phyloP scores from a whole-genome alignment of 2,888 invertebrate genomes.

The Aelia acuminata region DNA sequence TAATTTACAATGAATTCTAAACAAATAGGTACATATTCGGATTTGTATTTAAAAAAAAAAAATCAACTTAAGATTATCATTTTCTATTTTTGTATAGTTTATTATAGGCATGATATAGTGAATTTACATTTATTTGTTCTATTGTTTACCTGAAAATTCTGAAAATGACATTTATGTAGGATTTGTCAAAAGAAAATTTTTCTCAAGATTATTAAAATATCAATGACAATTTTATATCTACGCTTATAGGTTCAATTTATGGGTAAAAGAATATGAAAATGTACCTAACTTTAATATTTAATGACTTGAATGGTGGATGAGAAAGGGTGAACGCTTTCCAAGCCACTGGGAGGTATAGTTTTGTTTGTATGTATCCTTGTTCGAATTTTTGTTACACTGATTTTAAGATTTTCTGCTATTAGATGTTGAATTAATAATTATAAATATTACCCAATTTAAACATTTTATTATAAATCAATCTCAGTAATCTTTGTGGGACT shows the following conservation, averaged over 20 bases:
- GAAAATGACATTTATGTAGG: too few species aligned
- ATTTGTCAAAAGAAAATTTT: too few species aligned
- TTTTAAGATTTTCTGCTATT: not conserved
- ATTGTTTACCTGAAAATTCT: too few species aligned
- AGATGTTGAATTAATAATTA: not conserved
- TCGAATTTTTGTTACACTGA: too few species aligned
- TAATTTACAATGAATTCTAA: slow-evolving; percentile 7
- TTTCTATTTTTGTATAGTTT: not conserved
- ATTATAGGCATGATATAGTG: not conserved
- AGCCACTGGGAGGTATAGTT: not conserved
- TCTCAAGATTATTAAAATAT: not conserved
- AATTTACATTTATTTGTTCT: not conserved
- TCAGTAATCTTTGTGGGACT: too few species aligned
- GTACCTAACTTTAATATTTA: slow-evolving; percentile 15
- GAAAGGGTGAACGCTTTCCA: slow-evolving; percentile 41
- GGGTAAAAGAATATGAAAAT: not conserved
- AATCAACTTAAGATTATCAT: too few species aligned
- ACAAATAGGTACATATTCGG: not conserved
- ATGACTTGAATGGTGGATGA: slow-evolving; percentile 54
- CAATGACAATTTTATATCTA: not conserved
- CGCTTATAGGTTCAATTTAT: not conserved
- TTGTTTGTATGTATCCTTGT: not conserved
- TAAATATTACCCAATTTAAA: not conserved
- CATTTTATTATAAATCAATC: too few species aligned
- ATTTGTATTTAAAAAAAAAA: not conserved